These are phyloP conservation scores for Hephaestus fuliginosus DNA, from an alignment of 2,797 vertebrate species.

Conservation along the genomic window DNA sequence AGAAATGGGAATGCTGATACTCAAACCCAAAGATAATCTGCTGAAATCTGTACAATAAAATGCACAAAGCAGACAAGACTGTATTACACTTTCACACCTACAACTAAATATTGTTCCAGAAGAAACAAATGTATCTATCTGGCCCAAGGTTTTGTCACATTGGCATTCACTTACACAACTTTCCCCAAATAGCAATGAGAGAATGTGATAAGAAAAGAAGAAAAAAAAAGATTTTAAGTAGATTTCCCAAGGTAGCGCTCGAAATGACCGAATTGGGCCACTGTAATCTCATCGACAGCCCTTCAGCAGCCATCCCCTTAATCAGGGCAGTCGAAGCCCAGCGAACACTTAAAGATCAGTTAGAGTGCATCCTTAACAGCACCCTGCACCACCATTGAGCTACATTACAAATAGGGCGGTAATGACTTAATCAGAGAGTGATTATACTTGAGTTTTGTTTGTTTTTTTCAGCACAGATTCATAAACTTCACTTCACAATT, in stretches of 20 bases:
- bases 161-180: background rate
- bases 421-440: slow-evolving; percentile 7
- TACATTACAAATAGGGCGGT: background rate
- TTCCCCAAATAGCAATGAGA: slow-evolving; percentile 21
- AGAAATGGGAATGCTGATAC: background rate
- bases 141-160: background rate
- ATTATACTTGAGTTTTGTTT: background rate
- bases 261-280: slow-evolving; percentile 47
- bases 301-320: slow-evolving; percentile 39
- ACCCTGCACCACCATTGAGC: background rate
- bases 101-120: background rate
- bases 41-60: slow-evolving; percentile 6
- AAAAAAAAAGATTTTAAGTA: background rate
- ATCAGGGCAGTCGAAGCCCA: slow-evolving; percentile 44
- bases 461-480: background rate
- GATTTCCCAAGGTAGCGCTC: slow-evolving; percentile 44
- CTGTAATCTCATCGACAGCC: slow-evolving; percentile 44
- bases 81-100: background rate
- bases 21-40: background rate
- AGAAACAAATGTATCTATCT: background rate
- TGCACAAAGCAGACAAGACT: background rate
- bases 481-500: background rate
- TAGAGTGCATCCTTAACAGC: slow-evolving; percentile 33
- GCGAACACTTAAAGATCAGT: slow-evolving; percentile 43
- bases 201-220: slow-evolving; percentile 2